Conservation (phyloP, 2,888 invertebrate species). For the Melinaea marsaeus region DNA sequence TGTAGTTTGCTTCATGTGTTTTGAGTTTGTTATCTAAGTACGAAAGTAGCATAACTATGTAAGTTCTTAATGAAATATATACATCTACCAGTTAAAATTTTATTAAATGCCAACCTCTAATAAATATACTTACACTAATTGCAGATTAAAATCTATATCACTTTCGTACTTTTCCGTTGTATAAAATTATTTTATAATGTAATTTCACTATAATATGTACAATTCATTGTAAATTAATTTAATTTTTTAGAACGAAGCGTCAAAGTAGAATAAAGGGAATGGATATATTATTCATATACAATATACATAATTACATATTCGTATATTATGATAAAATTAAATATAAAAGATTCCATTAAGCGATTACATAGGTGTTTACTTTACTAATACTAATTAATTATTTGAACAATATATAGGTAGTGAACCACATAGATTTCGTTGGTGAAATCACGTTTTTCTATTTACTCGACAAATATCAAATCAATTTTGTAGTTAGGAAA, state of each 20-base stretch:
- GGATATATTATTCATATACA: constrained; percentile 16
- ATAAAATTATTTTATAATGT: background rate
- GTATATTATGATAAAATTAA: constrained; percentile 18
- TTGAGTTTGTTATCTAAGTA: constrained; percentile 1
- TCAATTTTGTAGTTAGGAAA: constrained; percentile 64
- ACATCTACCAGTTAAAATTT: no score
- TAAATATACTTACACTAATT: no score
- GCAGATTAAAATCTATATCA: background rate
- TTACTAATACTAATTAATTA: constrained; percentile 27
- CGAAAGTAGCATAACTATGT: background rate
- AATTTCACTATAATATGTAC: constrained; percentile 9
- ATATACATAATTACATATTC: constrained; percentile 20
- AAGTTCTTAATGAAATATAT: no score
- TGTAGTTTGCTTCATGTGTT: constrained; percentile 1
- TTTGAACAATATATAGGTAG: constrained; percentile 44
- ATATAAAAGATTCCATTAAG: constrained; percentile 25
- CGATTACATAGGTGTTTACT: constrained; percentile 27
- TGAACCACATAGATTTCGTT: constrained; percentile 60
- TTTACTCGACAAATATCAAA: constrained; percentile 65
- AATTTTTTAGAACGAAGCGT: constrained; percentile 9
- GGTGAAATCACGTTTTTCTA: constrained; percentile 62
- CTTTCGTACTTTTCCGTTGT: background rate
- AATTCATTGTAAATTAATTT: constrained; percentile 10
- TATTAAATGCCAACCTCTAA: no score
- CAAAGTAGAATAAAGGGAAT: constrained; percentile 31